A percentile compares a stretch with the other conserved stretches of the same genome.
Evolutionary conservation across 1,140 invertebrate genomes (phyloP).

Genomic region (Phymastichus coffea): DNA sequence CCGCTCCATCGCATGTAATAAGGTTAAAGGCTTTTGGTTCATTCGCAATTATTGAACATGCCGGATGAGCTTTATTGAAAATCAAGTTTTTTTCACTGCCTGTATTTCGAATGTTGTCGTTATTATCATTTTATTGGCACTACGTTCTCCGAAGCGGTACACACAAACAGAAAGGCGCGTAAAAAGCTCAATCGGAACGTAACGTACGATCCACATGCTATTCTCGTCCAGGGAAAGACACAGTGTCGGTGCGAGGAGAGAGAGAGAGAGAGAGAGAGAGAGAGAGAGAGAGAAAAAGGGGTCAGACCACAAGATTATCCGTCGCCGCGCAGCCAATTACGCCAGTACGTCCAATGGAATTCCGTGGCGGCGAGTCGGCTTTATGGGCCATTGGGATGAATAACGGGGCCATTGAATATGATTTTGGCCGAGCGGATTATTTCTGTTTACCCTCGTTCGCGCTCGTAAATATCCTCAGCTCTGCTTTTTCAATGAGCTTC

Average conservation of each 20-base stretch:
- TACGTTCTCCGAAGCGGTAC: neutral
- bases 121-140: too few relatives aligned
- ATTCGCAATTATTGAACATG: too few relatives aligned
- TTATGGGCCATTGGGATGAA: slow-evolving; percentile 36
- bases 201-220: neutral
- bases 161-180: neutral
- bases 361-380: slow-evolving; percentile 21
- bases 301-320: neutral
- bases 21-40: too few relatives aligned
- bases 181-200: neutral
- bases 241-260: neutral
- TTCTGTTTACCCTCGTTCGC: neutral
- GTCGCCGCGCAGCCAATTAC: neutral
- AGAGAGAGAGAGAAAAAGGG: too few relatives aligned
- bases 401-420: slow-evolving; percentile 36
- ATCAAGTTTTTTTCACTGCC: too few relatives aligned
- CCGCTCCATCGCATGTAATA: too few relatives aligned
- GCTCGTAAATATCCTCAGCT: neutral
- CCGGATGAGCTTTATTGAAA: too few relatives aligned
- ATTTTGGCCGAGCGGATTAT: slow-evolving; percentile 19
- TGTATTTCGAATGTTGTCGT: too few relatives aligned
- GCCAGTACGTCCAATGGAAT: neutral
- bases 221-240: neutral
- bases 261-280: too few relatives aligned
- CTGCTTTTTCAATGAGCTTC: neutral